Conservation (phyloP, 2,888 invertebrate species). For the Pristionchus mayeri region DNA sequence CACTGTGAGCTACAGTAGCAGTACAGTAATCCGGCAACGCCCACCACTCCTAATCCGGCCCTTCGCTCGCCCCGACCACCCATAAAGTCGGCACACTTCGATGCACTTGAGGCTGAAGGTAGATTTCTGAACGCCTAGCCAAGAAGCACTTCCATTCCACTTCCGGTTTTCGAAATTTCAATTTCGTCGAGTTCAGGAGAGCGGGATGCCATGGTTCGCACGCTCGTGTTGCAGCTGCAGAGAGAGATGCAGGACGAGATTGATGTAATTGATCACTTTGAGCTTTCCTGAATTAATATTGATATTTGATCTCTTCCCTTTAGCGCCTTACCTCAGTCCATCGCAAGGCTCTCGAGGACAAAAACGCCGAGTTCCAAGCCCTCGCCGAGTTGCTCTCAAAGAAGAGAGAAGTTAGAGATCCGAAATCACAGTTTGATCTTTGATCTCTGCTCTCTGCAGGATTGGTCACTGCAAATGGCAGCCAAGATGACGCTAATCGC, state of each 20-base stretch:
- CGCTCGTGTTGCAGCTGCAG: conserved; percentile 12
- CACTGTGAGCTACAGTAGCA: background rate
- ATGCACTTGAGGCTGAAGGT: conserved; percentile 39
- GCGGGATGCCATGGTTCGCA: background rate
- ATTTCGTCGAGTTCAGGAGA: background rate
- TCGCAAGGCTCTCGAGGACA: conserved; percentile 2
- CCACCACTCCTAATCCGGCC: conserved; percentile 30
- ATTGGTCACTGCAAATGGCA: conserved; percentile 40
- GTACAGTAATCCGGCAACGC: conserved; percentile 36
- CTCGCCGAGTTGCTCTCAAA: conserved; percentile 33
- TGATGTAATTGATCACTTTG: conserved; percentile 32
- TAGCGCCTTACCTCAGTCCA: conserved; percentile 32
- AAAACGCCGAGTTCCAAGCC: conserved; percentile 8
- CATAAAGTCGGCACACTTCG: conserved; percentile 42
- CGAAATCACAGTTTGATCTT: conserved; percentile 15
- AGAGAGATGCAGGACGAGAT: conserved; percentile 45
- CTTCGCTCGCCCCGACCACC: conserved; percentile 45
- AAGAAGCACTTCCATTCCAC: no score
- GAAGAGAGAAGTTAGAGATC: conserved; percentile 39
- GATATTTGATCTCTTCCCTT: background rate
- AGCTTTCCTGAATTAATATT: background rate
- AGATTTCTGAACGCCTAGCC: background rate
- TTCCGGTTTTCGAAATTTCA: background rate
- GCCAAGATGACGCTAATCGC: conserved; percentile 16
- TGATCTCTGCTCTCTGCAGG: conserved; percentile 37